Base-by-base conservation (phyloP, 2,888 invertebrate species). In the Chaetoderma sp. region DNA sequence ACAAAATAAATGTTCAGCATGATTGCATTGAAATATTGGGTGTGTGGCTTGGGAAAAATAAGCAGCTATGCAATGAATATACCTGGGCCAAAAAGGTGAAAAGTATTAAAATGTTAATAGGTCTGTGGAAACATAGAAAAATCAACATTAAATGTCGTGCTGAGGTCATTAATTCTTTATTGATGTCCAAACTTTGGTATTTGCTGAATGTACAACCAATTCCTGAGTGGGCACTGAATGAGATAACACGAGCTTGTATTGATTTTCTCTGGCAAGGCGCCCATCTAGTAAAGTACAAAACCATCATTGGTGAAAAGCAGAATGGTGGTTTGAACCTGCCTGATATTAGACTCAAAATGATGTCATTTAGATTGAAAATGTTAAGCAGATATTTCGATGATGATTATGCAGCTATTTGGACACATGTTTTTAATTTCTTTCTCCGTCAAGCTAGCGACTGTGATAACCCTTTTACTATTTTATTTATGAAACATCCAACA, bases 221-320 rank as follows among this genome's bases (percentile, higher is more conserved):
- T 18, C 27, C 52, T 32, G 4, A 52, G n/a, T 28, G 16, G 23
- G 13, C 13, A 18, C 18, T 30, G 16, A 10, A 4, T 2, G 52
- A 52, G 13, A 2, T 52, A 52, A 52, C 28, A 8, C 16, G 13
- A n/a, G 32, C 32, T 3, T 52, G 28, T 23, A 13, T 27, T 4
- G 52, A 52, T 30, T 52, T 52, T 52, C 30, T 52, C n/a, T 52
- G 52, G 28, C 8, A 33, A n/a, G 52, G 28, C 2, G 28, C 52
- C 23, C 52, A 52, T 2, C 23, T 52, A 28, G 30, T 52, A 10
- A 16, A 28, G 3, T 52, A 27, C 21, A 33, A 21, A 30, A 21
- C 32, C 13, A 4, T 30, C 23, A 30, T 52, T 16, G 32, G 32
- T 52, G 52, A 52, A n/a, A 52, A 4, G 32, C 16, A 16, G 28